phyloP scores from a whole-genome alignment of 1,140 invertebrate genomes.

The Aethina tumida region DNA sequence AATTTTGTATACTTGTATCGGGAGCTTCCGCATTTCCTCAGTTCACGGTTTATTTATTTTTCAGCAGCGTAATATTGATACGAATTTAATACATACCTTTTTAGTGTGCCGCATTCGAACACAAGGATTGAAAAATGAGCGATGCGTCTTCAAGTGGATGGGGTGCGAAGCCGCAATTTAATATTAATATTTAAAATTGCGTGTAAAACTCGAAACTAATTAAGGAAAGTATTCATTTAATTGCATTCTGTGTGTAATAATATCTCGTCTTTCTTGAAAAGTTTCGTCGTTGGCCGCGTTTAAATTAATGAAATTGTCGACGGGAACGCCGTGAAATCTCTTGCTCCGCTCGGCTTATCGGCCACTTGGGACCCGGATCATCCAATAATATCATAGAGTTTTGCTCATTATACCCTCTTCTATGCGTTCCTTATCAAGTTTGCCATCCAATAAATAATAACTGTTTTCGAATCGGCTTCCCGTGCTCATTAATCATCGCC shows the following conservation, averaged over 20 bases:
- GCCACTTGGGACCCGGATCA: constrained; percentile 23
- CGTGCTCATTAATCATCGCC: no score
- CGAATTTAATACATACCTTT: no score
- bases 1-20: no score
- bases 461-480: no score
- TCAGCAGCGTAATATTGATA: no score
- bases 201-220: constrained; percentile 29
- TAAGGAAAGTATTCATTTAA: constrained; percentile 30
- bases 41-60: no score
- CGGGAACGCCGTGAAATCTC: constrained; percentile 25
- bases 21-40: no score
- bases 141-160: neutral
- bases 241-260: constrained; percentile 22
- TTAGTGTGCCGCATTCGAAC: no score
- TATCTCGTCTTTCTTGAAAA: constrained; percentile 19
- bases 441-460: constrained; percentile 9
- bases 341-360: constrained; percentile 25
- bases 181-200: constrained; percentile 27
- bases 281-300: constrained; percentile 20
- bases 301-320: constrained; percentile 30
- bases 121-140: neutral
- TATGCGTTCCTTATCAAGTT: constrained; percentile 8
- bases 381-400: constrained; percentile 22
- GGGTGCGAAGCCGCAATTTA: constrained; percentile 15
- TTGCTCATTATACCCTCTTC: constrained; percentile 19